phyloP scores from a whole-genome alignment of 2,888 invertebrate species.

The Drosophila fulvimacula region DNA sequence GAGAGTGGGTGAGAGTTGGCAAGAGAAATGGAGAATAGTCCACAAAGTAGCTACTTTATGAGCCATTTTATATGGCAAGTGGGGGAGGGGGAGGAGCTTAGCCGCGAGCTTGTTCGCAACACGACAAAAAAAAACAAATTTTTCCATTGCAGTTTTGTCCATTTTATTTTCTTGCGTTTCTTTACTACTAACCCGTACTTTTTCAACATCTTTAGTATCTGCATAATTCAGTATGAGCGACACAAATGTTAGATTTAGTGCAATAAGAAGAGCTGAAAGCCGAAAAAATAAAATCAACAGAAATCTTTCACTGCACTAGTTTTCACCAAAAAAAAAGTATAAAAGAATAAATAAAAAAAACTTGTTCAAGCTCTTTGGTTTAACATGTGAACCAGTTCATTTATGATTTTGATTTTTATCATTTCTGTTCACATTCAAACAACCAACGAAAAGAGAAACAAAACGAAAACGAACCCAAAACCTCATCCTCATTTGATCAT shows the following conservation, averaged over 20 bases:
- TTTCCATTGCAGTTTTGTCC: slow-evolving; percentile 51
- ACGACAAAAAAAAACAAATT: slow-evolving; percentile 49
- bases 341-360: slow-evolving; percentile 11
- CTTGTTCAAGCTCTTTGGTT: slow-evolving; percentile 34
- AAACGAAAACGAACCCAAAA: slow-evolving; percentile 55
- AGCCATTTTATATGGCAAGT: slow-evolving; percentile 47
- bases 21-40: background rate
- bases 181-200: slow-evolving; percentile 26
- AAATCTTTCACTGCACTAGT: slow-evolving; percentile 65
- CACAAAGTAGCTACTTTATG: slow-evolving; percentile 67
- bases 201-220: slow-evolving; percentile 17
- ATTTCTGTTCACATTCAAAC: slow-evolving; percentile 17
- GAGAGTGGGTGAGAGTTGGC: background rate
- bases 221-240: slow-evolving; percentile 57
- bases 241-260: slow-evolving; percentile 72
- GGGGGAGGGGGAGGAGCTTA: background rate
- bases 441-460: slow-evolving; percentile 20
- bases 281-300: slow-evolving; percentile 20
- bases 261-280: slow-evolving; percentile 17
- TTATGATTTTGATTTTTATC: slow-evolving; percentile 23
- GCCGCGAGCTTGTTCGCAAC: slow-evolving; percentile 24
- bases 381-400: slow-evolving; percentile 16
- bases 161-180: slow-evolving; percentile 39
- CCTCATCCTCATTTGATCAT: slow-evolving; percentile 85
- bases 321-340: slow-evolving; percentile 41